These are phyloP conservation scores for Idaea straminata DNA, from an alignment of 2,888 invertebrate species.

Conservation along the genomic window DNA sequence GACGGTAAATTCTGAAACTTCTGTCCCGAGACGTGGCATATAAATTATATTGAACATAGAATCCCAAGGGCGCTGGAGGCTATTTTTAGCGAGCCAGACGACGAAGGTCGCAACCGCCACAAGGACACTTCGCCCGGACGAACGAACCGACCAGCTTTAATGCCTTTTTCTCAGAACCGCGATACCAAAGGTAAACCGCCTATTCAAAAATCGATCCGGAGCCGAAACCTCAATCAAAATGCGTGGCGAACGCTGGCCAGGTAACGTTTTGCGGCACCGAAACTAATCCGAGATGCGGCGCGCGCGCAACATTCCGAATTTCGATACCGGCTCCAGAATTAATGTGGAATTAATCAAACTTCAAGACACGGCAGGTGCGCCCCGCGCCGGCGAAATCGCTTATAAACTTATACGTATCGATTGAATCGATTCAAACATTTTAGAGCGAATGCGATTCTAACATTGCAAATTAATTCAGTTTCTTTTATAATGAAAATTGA, in stretches of 20 bases:
- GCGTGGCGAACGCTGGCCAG: conserved; percentile 12
- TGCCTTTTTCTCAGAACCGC: conserved; percentile 53
- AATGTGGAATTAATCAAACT: conserved; percentile 5
- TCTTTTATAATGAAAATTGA: background rate
- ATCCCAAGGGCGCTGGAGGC: conserved; percentile 64
- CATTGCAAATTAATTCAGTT: background rate
- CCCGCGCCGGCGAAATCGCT: background rate
- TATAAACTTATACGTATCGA: background rate
- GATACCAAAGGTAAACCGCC: conserved; percentile 43
- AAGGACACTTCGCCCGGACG: conserved; percentile 44
- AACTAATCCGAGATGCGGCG: conserved; percentile 16
- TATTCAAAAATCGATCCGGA: conserved; percentile 31
- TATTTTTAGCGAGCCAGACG: conserved; percentile 66
- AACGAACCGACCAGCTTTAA: conserved; percentile 49
- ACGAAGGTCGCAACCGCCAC: conserved; percentile 40
- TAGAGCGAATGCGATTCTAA: background rate
- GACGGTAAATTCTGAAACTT: conserved; percentile 2
- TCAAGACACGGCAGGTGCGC: background rate
- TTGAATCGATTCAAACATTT: background rate
- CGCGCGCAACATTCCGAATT: conserved; percentile 10
- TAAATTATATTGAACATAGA: conserved; percentile 71
- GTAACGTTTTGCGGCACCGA: conserved; percentile 17
- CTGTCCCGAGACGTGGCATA: conserved; percentile 36
- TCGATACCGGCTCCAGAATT: conserved; percentile 2
- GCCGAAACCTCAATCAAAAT: conserved; percentile 10